Evolutionary conservation across 1,140 invertebrate genomes (phyloP), one percentile per base, ranked within the genome.

Genomic region (Arion vulgaris): DNA sequence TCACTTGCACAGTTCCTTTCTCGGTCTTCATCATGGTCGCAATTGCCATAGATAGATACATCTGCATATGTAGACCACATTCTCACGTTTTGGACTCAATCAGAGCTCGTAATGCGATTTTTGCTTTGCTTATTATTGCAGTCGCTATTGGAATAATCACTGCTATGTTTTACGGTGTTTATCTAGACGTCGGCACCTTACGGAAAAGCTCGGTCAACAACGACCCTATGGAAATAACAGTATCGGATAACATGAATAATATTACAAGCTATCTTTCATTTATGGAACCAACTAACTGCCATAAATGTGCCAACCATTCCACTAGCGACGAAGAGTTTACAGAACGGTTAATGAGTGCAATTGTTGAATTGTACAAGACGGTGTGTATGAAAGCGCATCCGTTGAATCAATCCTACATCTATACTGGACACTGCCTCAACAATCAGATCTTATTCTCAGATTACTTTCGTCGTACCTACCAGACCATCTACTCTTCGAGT

Each of bases 51-150:
- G 92, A 92, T 82, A 78, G 92, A 34, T 92, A 89, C 84, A 86
- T 92, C n/a, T 92, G 92, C 73, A 92, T 92, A 39, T 92, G 92
- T 82, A 88, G 89, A 78, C 91, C 91, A 13, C 90, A 90, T 69
- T 83, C 86, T 2, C 89, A 90, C 66, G 83, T 88, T 15, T 88
- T 92, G 71, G 92, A 90, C 26, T 77, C 81, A 45, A 78, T 53
- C 36, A 62, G 81, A 51, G 78, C 78, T 15, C 11, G 72, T 17
- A 62, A 81, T 51, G 57, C 45, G 15, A 34, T 81, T 1, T 0
- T 78, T 53, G 51, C 5, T 19, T 39, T 84, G 45, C 32, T 77
- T 0, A 11, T 77, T 28, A 53, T 81, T 15, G 73, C 83, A 0
- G 53, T 74, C 17, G 23, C 74, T 26, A 77, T 84, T 62, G 83